Conservation (phyloP, 1,140 invertebrate genomes). For the Nasonia vitripennis region DNA sequence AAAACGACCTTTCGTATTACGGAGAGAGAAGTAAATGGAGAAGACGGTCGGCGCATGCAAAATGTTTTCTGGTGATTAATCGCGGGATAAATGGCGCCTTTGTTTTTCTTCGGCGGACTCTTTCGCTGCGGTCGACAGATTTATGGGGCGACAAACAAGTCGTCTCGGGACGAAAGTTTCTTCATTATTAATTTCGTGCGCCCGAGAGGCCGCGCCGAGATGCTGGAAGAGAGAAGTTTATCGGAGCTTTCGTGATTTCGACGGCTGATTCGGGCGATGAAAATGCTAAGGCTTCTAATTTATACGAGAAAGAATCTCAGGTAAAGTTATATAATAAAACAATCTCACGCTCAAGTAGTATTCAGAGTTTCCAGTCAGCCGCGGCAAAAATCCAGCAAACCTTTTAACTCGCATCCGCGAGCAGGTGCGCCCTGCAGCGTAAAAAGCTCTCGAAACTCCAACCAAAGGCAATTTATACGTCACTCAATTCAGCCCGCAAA, state of each 20-base stretch:
- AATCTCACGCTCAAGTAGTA: too few species aligned
- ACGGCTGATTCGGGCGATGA: background rate
- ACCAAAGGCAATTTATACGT: too few species aligned
- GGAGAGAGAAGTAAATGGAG: too few species aligned
- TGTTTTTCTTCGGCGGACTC: background rate
- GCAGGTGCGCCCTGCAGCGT: too few species aligned
- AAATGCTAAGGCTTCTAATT: too few species aligned
- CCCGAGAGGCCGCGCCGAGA: too few species aligned
- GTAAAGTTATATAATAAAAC: too few species aligned
- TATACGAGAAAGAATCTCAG: too few species aligned
- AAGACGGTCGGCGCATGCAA: background rate
- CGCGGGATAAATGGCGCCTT: background rate
- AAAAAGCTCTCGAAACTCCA: too few species aligned
- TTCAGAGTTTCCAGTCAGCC: too few species aligned
- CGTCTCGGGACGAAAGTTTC: background rate
- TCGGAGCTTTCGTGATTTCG: background rate
- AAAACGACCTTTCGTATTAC: background rate
- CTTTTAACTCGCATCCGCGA: too few species aligned
- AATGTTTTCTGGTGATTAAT: background rate
- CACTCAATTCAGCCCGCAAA: background rate
- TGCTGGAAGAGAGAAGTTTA: background rate
- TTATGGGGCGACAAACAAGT: background rate
- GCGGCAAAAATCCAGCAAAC: too few species aligned
- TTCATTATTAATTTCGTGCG: background rate
- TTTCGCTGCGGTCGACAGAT: background rate